Evolutionary conservation across 2,888 invertebrate species (phyloP).

Genomic region (Druceiella hillmani): DNA sequence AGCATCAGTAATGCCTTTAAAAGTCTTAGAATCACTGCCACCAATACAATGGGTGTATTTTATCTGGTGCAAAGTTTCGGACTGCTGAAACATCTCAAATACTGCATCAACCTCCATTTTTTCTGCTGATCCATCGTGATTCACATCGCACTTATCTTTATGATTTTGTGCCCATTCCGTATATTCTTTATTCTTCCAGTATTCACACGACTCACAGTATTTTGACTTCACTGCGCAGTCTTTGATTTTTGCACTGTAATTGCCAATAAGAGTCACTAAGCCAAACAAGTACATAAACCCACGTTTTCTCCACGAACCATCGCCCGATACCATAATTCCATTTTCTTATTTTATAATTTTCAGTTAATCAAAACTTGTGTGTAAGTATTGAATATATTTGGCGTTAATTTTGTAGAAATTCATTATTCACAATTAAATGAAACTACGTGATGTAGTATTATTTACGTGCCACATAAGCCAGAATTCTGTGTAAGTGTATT

Average conservation of each 20-base stretch:
- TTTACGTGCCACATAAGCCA: too few species aligned
- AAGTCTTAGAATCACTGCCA: slow-evolving; percentile 20
- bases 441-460: too few species aligned
- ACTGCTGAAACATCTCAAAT: slow-evolving; percentile 20
- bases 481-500: too few species aligned
- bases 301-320: slow-evolving; percentile 10
- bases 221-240: slow-evolving; percentile 5
- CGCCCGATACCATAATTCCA: slow-evolving; percentile 6
- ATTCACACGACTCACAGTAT: slow-evolving; percentile 3
- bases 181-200: slow-evolving; percentile 5
- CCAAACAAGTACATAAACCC: slow-evolving; percentile 7
- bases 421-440: too few species aligned
- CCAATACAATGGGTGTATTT: slow-evolving; percentile 19
- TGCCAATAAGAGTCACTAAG: slow-evolving; percentile 7
- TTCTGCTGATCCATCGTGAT: slow-evolving; percentile 22
- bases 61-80: slow-evolving; percentile 13
- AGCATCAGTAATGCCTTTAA: slow-evolving; percentile 14
- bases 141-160: slow-evolving; percentile 14
- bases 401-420: too few species aligned
- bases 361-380: too few species aligned
- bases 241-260: slow-evolving; percentile 4
- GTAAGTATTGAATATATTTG: too few species aligned
- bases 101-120: slow-evolving; percentile 24
- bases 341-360: too few species aligned
- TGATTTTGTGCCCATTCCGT: slow-evolving; percentile 12